Base-by-base conservation (phyloP, 2,888 invertebrate genomes). In the Orthonevra nobilis region DNA sequence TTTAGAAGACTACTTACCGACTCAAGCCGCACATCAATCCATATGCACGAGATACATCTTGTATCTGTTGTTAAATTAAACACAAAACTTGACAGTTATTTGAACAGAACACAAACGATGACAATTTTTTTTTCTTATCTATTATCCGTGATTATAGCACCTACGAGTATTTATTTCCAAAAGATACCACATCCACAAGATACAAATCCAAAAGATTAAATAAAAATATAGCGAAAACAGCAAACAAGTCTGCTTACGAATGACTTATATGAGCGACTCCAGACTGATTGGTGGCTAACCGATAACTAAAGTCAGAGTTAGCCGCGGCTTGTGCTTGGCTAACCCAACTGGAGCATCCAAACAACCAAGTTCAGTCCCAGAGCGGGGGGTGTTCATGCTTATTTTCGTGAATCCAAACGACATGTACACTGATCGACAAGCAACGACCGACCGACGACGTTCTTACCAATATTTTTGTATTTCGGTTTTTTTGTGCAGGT, bases 231-330 rank as follows among this genome's bases (percentile, higher is more conserved):
- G 26, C 26, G 17, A 38, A 9, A 7, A 2, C 15, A 6, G 3
- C 5, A 14, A 14, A 23, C 7, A 23, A 44, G 14, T 26, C 2
- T 12, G 64, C 38, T 61, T 48, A 48, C 69, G 42, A 15, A 42
- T 36, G 48, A 73, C 32, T 46, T 17, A n/a, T n/a, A n/a, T n/a
- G n/a, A 56, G 26, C 58, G 60, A 52, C 60, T 66, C 64, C 52
- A 72, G 64, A 72, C 77, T 60, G 77, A 64, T 66, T 72, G 64
- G 60, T 72, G 60, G 64, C 46, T 58, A 70, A 63, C 42, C 64
- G 72, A 60, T 72, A 38, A 64, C 64, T 66, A 54, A 60, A 58
- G 26, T 52, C 23, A 36, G 64, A 60, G 36, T 60, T 40, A 38
- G 38, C 44, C 32, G 56, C 52, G 60, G 60, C 20, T n/a, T 23